Conservation (phyloP, 2,797 vertebrate genomes). For the Myotis pilosus region DNA sequence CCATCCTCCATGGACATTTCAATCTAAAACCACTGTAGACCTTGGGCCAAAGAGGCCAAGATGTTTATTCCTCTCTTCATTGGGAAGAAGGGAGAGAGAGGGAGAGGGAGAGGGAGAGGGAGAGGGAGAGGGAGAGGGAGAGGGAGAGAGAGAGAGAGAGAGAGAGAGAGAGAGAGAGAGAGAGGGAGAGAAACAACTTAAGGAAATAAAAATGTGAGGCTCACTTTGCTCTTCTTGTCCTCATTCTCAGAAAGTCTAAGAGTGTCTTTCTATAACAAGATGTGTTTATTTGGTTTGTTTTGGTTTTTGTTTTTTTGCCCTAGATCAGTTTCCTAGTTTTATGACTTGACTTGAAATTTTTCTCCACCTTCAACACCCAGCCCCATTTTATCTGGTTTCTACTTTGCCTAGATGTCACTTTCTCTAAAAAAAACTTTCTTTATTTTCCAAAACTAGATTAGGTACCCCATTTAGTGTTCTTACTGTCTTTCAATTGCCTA, state of each 20-base stretch:
- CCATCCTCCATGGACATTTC: not conserved
- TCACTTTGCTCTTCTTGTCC: not conserved
- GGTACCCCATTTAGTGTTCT: not conserved
- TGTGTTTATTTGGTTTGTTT: not conserved
- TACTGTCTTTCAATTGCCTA: not conserved
- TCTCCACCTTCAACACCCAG: not conserved
- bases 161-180: not conserved
- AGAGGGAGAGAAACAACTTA: not conserved
- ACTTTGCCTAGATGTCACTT: not conserved
- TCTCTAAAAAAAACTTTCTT: not conserved
- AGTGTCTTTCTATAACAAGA: not conserved
- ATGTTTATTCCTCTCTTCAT: not conserved
- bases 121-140: not conserved
- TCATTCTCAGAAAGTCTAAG: not conserved
- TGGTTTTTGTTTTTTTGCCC: not conserved
- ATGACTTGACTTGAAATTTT: not conserved
- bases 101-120: not conserved
- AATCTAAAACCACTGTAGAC: not conserved
- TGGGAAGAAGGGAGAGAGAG: not conserved
- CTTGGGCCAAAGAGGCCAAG: not conserved
- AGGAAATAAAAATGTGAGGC: not conserved
- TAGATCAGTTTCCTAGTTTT: not conserved
- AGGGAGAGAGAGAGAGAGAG: not conserved
- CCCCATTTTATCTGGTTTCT: not conserved
- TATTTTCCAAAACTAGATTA: not conserved